These are phyloP conservation scores for Aphelocoma californica DNA, from an alignment of 2,797 vertebrate genomes.

Conservation along the genomic window DNA sequence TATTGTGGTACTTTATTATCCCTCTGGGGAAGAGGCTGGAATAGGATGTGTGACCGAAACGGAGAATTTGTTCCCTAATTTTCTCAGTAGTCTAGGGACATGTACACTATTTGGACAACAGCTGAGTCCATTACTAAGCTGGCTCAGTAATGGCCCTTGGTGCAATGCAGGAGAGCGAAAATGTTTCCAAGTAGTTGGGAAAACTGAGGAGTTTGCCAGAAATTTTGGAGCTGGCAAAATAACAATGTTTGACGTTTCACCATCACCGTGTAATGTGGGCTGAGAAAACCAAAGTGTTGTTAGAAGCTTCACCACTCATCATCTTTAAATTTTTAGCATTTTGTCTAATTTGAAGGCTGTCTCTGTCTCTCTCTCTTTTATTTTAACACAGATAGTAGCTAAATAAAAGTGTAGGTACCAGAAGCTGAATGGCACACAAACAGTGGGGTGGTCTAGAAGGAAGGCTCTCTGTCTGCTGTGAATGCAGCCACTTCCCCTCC, in stretches of 20 bases:
- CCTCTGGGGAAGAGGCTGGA: not conserved
- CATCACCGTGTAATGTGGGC: accelerated
- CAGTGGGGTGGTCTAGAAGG: not conserved
- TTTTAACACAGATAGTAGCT: not conserved
- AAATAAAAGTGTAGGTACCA: not conserved
- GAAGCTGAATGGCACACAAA: accelerated
- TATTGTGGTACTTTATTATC: not conserved
- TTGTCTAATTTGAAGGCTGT: not conserved
- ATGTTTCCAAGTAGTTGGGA: not conserved
- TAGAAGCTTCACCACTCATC: not conserved
- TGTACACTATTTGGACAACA: not conserved
- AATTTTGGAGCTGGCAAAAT: not conserved
- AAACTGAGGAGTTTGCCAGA: not conserved
- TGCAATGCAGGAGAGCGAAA: not conserved
- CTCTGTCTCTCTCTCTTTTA: accelerated
- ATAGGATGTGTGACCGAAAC: not conserved
- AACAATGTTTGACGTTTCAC: not conserved
- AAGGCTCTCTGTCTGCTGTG: not conserved
- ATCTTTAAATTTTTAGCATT: not conserved
- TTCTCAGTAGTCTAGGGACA: not conserved
- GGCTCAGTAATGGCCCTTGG: not conserved
- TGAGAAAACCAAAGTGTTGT: not conserved
- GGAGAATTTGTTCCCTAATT: slow-evolving; percentile 23
- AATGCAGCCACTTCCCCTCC: not conserved
- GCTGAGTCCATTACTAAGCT: not conserved